A percentile compares a stretch with the other conserved stretches of the same genome.
Evolutionary conservation across 2,888 invertebrate species (phyloP).

Genomic region (Lamellibrachia satsuma): DNA sequence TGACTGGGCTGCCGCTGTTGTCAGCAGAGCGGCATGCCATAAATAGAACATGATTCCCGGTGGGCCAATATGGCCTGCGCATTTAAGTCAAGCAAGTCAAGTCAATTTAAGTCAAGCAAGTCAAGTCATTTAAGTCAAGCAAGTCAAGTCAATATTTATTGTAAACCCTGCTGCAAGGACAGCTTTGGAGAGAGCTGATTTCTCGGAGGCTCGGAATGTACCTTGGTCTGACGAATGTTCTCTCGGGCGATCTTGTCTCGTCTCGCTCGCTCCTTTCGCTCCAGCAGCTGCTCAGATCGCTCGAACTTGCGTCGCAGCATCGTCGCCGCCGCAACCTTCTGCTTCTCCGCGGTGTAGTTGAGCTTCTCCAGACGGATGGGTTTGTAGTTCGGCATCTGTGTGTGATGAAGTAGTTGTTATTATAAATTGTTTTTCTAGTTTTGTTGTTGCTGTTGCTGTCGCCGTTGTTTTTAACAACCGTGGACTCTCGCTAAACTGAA

Average conservation of each 20-base stretch:
- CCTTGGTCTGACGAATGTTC: background rate
- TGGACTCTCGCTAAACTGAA: too few relatives aligned
- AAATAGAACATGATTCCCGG: too few relatives aligned
- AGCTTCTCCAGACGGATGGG: background rate
- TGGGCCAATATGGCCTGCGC: too few relatives aligned
- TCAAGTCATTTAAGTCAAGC: too few relatives aligned
- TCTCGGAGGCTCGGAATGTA: background rate
- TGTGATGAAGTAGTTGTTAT: background rate
- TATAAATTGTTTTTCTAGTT: background rate
- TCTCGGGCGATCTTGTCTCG: background rate
- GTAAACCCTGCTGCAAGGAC: background rate
- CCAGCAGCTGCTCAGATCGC: background rate
- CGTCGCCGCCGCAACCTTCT: constrained; percentile 5
- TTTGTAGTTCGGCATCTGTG: background rate
- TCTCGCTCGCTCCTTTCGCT: background rate
- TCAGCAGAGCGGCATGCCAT: too few relatives aligned
- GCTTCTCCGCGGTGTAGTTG: background rate
- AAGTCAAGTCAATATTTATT: too few relatives aligned
- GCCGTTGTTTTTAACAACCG: background rate
- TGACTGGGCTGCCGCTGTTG: too few relatives aligned
- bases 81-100: too few relatives aligned
- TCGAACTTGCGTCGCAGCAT: background rate
- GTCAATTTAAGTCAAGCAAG: too few relatives aligned
- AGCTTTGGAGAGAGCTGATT: background rate
- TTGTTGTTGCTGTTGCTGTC: background rate